A percentile compares a stretch with the other conserved stretches of the same genome.
Evolutionary conservation across 1,140 invertebrate species (phyloP).

Genomic region (Euwallacea fornicatus): DNA sequence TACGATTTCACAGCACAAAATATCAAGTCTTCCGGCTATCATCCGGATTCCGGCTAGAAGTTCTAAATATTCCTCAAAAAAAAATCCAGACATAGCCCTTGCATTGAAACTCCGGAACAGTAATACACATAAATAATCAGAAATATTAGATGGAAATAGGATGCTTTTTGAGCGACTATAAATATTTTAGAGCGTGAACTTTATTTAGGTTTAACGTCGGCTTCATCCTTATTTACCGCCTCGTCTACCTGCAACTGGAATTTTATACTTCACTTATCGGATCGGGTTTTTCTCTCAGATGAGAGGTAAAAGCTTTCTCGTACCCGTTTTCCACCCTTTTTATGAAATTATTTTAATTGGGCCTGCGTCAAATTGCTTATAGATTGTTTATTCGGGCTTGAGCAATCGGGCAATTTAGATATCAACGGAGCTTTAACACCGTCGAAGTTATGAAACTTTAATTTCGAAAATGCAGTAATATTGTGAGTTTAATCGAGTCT

Average conservation of each 20-base stretch:
- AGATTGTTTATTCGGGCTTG: too few species aligned
- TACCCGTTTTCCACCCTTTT: background rate
- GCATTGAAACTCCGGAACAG: background rate
- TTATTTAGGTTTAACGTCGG: conserved; percentile 15
- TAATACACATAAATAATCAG: conserved; percentile 9
- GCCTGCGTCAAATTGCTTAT: too few species aligned
- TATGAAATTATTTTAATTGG: too few species aligned
- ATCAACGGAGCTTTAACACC: too few species aligned
- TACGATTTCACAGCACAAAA: too few species aligned
- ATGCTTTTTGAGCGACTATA: background rate
- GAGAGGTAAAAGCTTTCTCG: background rate
- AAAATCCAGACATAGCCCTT: background rate
- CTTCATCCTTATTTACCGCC: conserved; percentile 14
- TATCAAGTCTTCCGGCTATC: too few species aligned
- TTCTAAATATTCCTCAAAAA: background rate
- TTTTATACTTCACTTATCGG: conserved; percentile 5
- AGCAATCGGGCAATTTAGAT: too few species aligned
- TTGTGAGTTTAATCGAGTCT: too few species aligned
- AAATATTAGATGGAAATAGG: conserved; percentile 15
- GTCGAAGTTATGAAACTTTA: too few species aligned
- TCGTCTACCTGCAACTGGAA: conserved; percentile 8
- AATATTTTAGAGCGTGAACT: conserved; percentile 5
- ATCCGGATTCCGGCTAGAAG: too few species aligned
- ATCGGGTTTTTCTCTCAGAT: background rate
- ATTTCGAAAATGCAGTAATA: too few species aligned